A percentile compares a stretch with the other conserved stretches of the same genome.
phyloP scores from a whole-genome alignment of 2,888 invertebrate genomes.

The Cantharis rustica region DNA sequence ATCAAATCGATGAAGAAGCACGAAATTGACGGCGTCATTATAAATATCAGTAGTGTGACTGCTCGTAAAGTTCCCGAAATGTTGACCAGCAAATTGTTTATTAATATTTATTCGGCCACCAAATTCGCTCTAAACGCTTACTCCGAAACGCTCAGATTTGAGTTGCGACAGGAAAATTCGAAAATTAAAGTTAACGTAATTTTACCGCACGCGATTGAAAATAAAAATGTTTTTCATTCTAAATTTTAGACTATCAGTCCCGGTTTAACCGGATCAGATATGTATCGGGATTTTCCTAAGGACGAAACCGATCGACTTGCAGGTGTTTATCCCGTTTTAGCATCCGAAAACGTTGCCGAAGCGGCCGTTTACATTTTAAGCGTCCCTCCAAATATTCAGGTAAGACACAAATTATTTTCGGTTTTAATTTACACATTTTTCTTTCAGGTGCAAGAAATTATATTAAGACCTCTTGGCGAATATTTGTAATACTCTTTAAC shows the following conservation, averaged over 20 bases:
- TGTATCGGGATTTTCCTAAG: neutral
- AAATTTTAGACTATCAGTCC: conserved; percentile 4
- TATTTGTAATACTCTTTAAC: neutral
- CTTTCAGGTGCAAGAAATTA: conserved; percentile 15
- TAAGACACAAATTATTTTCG: neutral
- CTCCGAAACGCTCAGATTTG: neutral
- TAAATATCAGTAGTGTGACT: conserved; percentile 19
- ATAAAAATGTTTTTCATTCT: neutral
- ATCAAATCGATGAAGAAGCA: conserved; percentile 37
- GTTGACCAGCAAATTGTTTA: neutral
- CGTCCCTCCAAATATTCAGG: conserved; percentile 8
- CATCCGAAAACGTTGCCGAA: conserved; percentile 11
- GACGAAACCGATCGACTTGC: neutral
- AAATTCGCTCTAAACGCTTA: conserved; percentile 16
- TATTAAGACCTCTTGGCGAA: conserved; percentile 9
- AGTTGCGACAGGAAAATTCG: conserved; percentile 4
- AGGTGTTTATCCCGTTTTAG: conserved; percentile 2
- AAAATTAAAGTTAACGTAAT: conserved; percentile 12
- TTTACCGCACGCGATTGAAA: neutral
- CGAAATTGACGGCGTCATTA: conserved; percentile 31
- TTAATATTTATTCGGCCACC: conserved; percentile 19
- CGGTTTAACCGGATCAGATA: neutral
- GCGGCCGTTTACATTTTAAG: conserved; percentile 13
- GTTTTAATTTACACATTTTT: neutral
- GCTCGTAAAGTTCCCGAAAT: conserved; percentile 16